A percentile compares a stretch with the other conserved stretches of the same genome.
These are phyloP conservation scores for Dendrocincla fuliginosa DNA, from an alignment of 2,797 vertebrate species.

Conservation along the genomic window DNA sequence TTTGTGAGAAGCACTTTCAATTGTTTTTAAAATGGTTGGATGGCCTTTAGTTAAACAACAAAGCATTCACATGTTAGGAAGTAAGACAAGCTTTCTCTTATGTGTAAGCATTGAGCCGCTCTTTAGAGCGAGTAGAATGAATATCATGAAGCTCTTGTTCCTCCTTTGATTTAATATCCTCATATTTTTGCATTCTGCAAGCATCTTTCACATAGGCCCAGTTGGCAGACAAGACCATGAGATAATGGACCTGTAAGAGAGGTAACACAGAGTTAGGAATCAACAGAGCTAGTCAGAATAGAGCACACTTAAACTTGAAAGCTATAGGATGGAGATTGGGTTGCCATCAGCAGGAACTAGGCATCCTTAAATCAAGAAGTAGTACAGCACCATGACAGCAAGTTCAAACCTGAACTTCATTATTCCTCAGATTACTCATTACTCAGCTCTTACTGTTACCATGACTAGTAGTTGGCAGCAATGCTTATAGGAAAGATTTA, in stretches of 20 bases:
- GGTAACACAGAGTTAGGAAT: not conserved
- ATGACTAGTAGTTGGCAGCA: not conserved
- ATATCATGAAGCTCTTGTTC: constrained; percentile 99
- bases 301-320: not conserved
- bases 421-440: not conserved
- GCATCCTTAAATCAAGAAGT: not conserved
- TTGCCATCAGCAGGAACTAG: not conserved
- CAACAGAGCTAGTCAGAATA: not conserved
- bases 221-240: constrained; percentile 98
- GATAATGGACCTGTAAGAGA: constrained; percentile 90
- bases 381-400: not conserved
- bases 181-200: constrained; percentile 99
- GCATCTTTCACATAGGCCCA: constrained; percentile 99
- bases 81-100: constrained; percentile 75
- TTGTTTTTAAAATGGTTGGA: constrained; percentile 76
- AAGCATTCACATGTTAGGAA: constrained; percentile 74
- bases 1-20: constrained; percentile 81
- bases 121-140: constrained; percentile 98
- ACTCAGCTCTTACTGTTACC: not conserved
- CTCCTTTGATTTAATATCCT: constrained; percentile 99
- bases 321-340: not conserved
- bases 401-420: not conserved
- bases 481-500: not conserved
- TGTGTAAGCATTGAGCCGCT: constrained; percentile 98
- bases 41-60: constrained; percentile 80